Conservation (phyloP, 2,888 invertebrate species). For the Pyrgus malvae region DNA sequence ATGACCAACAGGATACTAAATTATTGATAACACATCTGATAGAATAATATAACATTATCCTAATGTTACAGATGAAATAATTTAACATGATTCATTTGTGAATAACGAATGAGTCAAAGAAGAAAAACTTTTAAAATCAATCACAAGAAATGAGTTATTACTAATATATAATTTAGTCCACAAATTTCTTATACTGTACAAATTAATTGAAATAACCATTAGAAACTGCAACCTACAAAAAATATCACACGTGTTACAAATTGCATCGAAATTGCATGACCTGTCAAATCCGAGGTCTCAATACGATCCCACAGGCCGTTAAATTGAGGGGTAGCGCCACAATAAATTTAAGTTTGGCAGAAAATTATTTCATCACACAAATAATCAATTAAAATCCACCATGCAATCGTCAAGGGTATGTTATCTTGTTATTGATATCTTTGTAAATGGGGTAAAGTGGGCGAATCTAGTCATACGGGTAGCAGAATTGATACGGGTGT, state of each 20-base stretch:
- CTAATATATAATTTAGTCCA: no score
- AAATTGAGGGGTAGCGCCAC: conserved; percentile 41
- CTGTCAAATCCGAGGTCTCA: conserved; percentile 28
- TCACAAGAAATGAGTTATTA: no score
- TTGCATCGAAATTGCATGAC: conserved; percentile 30
- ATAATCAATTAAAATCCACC: conserved; percentile 73
- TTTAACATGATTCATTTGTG: no score
- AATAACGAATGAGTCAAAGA: no score
- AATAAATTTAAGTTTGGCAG: conserved; percentile 49
- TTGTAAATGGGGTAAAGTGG: conserved; percentile 74
- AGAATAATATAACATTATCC: no score
- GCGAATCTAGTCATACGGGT: conserved; percentile 72
- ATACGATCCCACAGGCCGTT: conserved; percentile 14
- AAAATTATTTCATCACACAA: conserved; percentile 61
- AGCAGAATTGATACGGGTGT: conserved; percentile 68
- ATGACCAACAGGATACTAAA: no score
- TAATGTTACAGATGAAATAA: no score
- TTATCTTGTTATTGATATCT: conserved; percentile 77
- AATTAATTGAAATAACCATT: no score
- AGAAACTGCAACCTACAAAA: no score
- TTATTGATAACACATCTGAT: no score
- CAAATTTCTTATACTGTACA: no score
- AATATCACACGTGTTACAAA: conserved; percentile 22
- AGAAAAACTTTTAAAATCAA: no score
- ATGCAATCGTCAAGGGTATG: conserved; percentile 52